Conservation (phyloP, 2,888 invertebrate species). For the Aricia artaxerxes region DNA sequence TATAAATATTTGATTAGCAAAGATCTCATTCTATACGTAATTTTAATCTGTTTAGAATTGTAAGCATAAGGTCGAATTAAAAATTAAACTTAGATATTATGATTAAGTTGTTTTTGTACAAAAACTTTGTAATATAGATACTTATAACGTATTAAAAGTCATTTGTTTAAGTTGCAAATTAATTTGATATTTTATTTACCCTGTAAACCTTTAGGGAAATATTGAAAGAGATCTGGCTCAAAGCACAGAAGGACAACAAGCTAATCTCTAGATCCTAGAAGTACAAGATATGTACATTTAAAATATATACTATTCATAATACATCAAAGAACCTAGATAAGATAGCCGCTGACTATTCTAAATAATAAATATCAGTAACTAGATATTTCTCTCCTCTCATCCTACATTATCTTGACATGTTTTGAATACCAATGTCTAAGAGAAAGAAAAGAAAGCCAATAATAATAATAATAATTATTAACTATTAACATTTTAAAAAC, state of each 20-base stretch:
- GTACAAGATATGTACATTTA: neutral
- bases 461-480: neutral
- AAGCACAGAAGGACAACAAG: too few species aligned
- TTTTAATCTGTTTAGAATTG: slow-evolving; percentile 57
- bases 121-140: slow-evolving; percentile 74
- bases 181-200: slow-evolving; percentile 59
- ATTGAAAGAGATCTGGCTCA: neutral
- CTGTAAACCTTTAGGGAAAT: neutral
- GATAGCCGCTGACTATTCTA: neutral
- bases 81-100: slow-evolving; percentile 51
- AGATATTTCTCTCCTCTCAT: neutral
- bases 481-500: neutral
- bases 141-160: slow-evolving; percentile 75
- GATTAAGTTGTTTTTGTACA: slow-evolving; percentile 74
- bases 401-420: neutral
- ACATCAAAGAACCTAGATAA: neutral
- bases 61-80: slow-evolving; percentile 60
- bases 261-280: too few species aligned
- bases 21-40: slow-evolving; percentile 72
- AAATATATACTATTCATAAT: neutral
- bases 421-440: neutral
- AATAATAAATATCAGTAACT: too few species aligned
- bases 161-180: slow-evolving; percentile 75
- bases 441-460: too few species aligned
- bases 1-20: slow-evolving; percentile 6